These are phyloP conservation scores for Ormyrus labotus DNA, from an alignment of 2,888 invertebrate genomes.

Conservation along the genomic window DNA sequence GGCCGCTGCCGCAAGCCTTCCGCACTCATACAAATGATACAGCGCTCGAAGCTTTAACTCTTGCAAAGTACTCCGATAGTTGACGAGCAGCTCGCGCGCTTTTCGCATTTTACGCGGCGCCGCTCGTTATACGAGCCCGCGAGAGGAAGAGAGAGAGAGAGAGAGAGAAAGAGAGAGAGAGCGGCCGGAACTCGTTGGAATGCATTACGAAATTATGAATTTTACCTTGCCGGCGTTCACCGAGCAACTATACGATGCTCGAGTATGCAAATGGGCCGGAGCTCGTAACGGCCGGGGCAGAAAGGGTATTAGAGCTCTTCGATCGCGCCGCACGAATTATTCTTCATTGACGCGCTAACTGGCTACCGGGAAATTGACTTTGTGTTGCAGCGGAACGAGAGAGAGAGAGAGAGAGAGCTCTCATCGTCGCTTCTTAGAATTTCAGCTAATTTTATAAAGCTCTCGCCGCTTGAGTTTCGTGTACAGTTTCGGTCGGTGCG, in stretches of 20 bases:
- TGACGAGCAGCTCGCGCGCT: constrained; percentile 9
- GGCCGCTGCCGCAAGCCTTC: neutral
- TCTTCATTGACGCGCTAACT: constrained; percentile 62
- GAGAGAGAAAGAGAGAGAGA: neutral
- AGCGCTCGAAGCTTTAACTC: constrained; percentile 40
- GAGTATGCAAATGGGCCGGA: constrained; percentile 40
- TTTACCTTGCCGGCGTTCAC: constrained; percentile 20
- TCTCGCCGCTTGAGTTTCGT: no score
- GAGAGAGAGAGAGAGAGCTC: no score
- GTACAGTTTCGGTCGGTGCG: no score
- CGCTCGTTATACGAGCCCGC: no score
- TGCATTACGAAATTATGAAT: constrained; percentile 52
- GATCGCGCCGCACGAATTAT: constrained; percentile 61
- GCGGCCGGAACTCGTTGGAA: constrained; percentile 26
- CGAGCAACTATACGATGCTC: neutral
- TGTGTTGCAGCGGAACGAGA: constrained; percentile 41
- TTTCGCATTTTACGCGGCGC: constrained; percentile 28
- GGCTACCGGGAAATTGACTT: constrained; percentile 66
- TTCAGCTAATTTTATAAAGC: no score
- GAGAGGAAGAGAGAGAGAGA: neutral
- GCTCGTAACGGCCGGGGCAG: constrained; percentile 19
- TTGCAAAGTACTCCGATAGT: constrained; percentile 41
- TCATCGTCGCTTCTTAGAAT: no score
- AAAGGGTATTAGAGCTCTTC: constrained; percentile 23
- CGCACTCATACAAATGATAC: constrained; percentile 31